Evolutionary conservation across 92 coral and sea anemone genomes (phyloP).

Genomic region (Pocillopora grandis): DNA sequence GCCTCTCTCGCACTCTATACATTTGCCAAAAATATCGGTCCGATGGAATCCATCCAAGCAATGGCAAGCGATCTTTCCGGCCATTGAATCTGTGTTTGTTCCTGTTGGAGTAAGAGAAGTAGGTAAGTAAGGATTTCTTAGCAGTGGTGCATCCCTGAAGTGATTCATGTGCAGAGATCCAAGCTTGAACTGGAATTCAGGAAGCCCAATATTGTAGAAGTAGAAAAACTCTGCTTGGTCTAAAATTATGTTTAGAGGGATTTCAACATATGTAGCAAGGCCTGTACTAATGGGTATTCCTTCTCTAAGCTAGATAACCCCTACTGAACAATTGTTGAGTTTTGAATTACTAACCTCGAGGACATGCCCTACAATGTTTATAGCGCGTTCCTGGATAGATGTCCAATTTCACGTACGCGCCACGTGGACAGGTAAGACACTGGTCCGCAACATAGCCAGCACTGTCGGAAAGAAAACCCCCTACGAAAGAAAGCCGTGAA

Average conservation of each 20-base stretch:
- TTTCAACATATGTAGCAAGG: too few species aligned
- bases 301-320: too few species aligned
- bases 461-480: slow-evolving; percentile 26
- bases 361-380: slow-evolving; percentile 27
- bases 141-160: neutral
- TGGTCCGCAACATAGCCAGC: slow-evolving; percentile 9
- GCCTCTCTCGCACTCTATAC: slow-evolving; percentile 9
- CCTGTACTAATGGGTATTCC: too few species aligned
- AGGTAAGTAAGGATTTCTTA: neutral
- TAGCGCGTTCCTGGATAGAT: slow-evolving; percentile 17
- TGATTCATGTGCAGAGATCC: neutral
- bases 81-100: slow-evolving; percentile 14
- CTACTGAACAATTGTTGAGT: neutral
- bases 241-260: too few species aligned
- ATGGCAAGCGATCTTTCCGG: slow-evolving; percentile 14
- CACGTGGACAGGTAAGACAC: slow-evolving; percentile 14
- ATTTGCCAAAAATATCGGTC: slow-evolving; percentile 22
- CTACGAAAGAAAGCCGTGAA: neutral
- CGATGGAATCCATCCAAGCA: slow-evolving; percentile 34
- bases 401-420: slow-evolving; percentile 22
- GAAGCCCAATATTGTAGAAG: too few species aligned
- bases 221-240: too few species aligned
- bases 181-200: neutral
- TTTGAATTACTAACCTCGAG: slow-evolving; percentile 1
- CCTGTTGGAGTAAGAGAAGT: neutral